A percentile compares a stretch with the other conserved stretches of the same genome.
Evolutionary conservation across 2,113 vertebrate genomes (phyloP).

Genomic region (Daboia siamensis): DNA sequence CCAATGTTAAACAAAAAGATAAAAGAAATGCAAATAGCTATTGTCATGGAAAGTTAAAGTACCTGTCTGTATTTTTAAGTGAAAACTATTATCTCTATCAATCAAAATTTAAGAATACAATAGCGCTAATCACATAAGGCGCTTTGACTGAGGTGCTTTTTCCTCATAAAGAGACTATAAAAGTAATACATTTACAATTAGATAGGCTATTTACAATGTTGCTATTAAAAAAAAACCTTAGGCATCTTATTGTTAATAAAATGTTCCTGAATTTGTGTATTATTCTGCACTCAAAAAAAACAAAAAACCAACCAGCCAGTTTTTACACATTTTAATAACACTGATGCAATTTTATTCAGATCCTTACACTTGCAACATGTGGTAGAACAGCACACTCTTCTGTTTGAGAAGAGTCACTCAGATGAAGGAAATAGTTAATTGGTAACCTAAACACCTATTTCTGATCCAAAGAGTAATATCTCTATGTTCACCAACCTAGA

Average conservation of each 20-base stretch:
- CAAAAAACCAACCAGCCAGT: constrained; percentile 55
- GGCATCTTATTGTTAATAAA: constrained; percentile 75
- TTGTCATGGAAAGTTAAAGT: constrained; percentile 87
- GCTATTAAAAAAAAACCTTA: constrained; percentile 72
- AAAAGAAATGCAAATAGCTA: constrained; percentile 88
- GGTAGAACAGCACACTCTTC: constrained; percentile 84
- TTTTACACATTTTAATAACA: constrained; percentile 74
- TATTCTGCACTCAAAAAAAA: constrained; percentile 70
- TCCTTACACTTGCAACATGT: constrained; percentile 72
- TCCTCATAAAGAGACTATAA: constrained; percentile 73
- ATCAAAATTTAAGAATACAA: constrained; percentile 89
- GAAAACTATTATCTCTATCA: constrained; percentile 89
- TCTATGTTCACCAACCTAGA: constrained; percentile 41
- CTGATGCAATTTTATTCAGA: constrained; percentile 74
- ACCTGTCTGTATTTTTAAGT: constrained; percentile 87
- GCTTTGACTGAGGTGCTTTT: constrained; percentile 78
- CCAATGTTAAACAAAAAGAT: constrained; percentile 84
- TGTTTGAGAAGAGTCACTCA: constrained; percentile 78
- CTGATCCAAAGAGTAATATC: constrained; percentile 51
- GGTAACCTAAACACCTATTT: constrained; percentile 62
- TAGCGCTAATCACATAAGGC: constrained; percentile 83
- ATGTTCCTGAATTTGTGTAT: constrained; percentile 69
- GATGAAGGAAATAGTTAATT: constrained; percentile 70
- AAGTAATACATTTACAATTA: constrained; percentile 78
- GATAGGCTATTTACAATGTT: constrained; percentile 76